Evolutionary conservation across 2,797 vertebrate genomes (phyloP).

Genomic region (Florisuga fusca): DNA sequence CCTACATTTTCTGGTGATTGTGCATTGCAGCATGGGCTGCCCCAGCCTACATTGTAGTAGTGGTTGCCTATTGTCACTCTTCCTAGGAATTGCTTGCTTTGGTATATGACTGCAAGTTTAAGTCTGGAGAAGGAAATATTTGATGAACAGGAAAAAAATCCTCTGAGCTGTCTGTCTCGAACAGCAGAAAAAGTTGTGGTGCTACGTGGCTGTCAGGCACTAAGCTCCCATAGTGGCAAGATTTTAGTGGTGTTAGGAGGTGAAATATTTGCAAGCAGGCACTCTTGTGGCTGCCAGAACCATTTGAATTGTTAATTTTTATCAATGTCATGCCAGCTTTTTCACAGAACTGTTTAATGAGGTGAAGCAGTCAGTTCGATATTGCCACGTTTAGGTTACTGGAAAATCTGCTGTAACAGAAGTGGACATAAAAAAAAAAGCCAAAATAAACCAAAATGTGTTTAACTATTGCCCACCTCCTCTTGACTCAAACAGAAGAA

Average conservation of each 20-base stretch:
- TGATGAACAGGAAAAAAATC: background rate
- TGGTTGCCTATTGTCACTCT: background rate
- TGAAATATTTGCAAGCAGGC: slow-evolving; percentile 7
- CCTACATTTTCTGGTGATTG: background rate
- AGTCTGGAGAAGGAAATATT: background rate
- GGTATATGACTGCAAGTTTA: accelerated
- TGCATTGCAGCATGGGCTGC: accelerated
- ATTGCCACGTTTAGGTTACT: background rate
- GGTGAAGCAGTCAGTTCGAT: slow-evolving; percentile 4
- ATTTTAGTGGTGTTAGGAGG: slow-evolving; percentile 19
- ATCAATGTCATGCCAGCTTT: slow-evolving; percentile 40
- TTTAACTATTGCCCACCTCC: background rate
- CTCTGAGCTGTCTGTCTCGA: background rate
- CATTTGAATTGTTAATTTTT: slow-evolving; percentile 67
- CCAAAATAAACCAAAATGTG: background rate
- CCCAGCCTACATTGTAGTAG: accelerated
- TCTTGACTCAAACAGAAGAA: background rate
- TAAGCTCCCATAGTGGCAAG: background rate
- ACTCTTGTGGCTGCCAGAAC: background rate
- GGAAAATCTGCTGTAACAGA: slow-evolving; percentile 53
- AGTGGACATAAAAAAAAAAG: background rate
- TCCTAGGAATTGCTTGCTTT: background rate
- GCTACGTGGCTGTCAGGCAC: background rate
- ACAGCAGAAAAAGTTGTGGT: background rate
- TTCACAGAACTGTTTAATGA: slow-evolving; percentile 45